Percentiles rank a stretch among this genome's conserved stretches.
Conservation (phyloP, 2,888 invertebrate species). For the Pycnomerus fuliginosus region DNA sequence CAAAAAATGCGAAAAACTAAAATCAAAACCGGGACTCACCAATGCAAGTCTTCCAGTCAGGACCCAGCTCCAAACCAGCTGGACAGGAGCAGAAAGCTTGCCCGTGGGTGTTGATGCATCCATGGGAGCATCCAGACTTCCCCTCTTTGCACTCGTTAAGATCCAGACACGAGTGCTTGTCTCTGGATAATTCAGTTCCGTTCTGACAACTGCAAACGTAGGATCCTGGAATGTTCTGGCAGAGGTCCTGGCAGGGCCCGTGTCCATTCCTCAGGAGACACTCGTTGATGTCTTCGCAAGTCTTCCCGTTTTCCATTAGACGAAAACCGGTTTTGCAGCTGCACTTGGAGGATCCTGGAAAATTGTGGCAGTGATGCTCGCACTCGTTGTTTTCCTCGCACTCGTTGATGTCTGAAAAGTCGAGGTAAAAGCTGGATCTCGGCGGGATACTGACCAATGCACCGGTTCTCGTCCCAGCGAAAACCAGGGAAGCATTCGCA, state of each 20-base stretch:
- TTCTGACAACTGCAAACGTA: constrained; percentile 62
- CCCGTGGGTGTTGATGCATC: constrained; percentile 59
- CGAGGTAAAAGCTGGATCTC: too few relatives aligned
- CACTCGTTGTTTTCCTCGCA: constrained; percentile 59
- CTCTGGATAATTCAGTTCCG: constrained; percentile 59
- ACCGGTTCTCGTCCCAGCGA: too few relatives aligned
- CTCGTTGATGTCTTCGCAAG: constrained; percentile 59
- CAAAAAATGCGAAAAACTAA: constrained; percentile 1
- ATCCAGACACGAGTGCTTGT: constrained; percentile 61
- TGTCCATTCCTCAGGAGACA: constrained; percentile 61
- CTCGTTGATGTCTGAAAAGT: constrained; percentile 58
- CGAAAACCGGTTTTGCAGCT: constrained; percentile 57
- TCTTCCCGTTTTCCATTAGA: constrained; percentile 45
- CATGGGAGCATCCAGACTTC: constrained; percentile 61
- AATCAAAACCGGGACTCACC: constrained; percentile 29
- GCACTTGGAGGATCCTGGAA: constrained; percentile 60
- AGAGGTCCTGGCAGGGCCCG: constrained; percentile 64
- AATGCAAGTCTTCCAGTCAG: constrained; percentile 47
- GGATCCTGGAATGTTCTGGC: constrained; percentile 58
- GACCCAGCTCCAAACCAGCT: constrained; percentile 43
- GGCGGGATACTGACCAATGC: too few relatives aligned
- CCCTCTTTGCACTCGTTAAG: constrained; percentile 53
- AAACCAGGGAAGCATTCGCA: too few relatives aligned
- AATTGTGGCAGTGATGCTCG: constrained; percentile 58
- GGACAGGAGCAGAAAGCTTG: constrained; percentile 49